phyloP scores from a whole-genome alignment of 2,113 vertebrate species.

The Cyprinodon brontotheroides region DNA sequence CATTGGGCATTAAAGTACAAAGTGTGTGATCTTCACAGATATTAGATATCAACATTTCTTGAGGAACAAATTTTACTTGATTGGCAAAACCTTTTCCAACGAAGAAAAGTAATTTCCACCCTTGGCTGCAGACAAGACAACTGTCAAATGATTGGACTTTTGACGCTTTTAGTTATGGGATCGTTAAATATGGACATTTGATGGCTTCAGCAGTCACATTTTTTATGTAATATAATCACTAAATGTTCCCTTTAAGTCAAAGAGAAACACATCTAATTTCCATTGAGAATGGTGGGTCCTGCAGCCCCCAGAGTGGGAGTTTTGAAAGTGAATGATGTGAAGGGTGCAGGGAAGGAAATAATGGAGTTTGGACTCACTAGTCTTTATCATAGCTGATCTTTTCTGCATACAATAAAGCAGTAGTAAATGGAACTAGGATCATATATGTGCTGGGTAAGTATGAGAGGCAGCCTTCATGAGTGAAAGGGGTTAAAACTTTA shows the following conservation, averaged over 20 bases:
- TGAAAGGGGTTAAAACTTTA: slow-evolving; percentile 8
- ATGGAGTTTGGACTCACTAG: slow-evolving; percentile 18
- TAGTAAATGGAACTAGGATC: not conserved
- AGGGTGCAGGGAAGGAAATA: slow-evolving; percentile 10
- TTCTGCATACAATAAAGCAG: not conserved
- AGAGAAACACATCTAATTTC: slow-evolving; percentile 46
- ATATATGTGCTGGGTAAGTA: not conserved
- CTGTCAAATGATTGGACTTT: not conserved
- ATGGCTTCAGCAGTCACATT: slow-evolving; percentile 38
- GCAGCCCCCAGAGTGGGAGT: slow-evolving; percentile 27
- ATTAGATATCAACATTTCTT: not conserved
- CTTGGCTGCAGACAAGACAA: slow-evolving; percentile 8
- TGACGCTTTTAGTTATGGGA: slow-evolving; percentile 11
- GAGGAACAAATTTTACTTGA: not conserved
- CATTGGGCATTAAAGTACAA: too few relatives aligned
- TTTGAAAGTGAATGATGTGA: slow-evolving; percentile 49
- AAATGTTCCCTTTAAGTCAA: slow-evolving; percentile 51
- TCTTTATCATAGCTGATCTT: slow-evolving; percentile 43
- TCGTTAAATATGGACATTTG: slow-evolving; percentile 26
- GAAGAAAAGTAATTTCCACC: not conserved
- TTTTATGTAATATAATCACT: slow-evolving; percentile 53
- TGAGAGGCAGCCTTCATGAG: slow-evolving; percentile 21
- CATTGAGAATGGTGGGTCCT: slow-evolving; percentile 20
- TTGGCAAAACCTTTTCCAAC: not conserved
- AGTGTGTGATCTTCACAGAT: not conserved